phyloP scores from a whole-genome alignment of 1,140 invertebrate species.

The Carposina sasakii region DNA sequence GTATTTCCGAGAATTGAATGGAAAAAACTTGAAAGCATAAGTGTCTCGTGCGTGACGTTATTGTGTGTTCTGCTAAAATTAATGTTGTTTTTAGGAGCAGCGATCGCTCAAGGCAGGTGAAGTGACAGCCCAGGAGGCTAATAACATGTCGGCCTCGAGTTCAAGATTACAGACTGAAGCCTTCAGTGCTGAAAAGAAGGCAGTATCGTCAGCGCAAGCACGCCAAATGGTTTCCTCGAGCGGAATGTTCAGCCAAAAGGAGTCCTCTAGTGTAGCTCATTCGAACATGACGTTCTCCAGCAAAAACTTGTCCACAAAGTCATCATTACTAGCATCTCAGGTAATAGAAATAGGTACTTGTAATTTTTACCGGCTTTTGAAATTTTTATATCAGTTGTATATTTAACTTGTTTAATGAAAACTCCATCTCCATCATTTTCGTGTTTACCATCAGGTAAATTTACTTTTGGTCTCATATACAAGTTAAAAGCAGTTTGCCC shows the following conservation, averaged over 20 bases:
- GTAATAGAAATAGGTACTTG: conserved; percentile 39
- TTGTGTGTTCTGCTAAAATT: too few species aligned
- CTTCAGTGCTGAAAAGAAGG: conserved; percentile 89
- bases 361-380: too few species aligned
- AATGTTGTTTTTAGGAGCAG: conserved; percentile 84
- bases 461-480: too few species aligned
- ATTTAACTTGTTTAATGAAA: too few species aligned
- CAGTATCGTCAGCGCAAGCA: conserved; percentile 87
- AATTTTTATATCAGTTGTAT: too few species aligned
- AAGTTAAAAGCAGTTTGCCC: too few species aligned
- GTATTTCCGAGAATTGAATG: too few species aligned
- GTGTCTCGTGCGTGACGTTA: too few species aligned
- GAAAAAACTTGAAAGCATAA: too few species aligned
- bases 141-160: conserved; percentile 83
- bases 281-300: conserved; percentile 85
- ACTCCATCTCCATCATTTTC: too few species aligned
- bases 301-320: conserved; percentile 81
- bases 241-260: conserved; percentile 85
- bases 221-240: conserved; percentile 85
- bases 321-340: conserved; percentile 76
- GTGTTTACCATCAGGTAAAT: too few species aligned
- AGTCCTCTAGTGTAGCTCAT: conserved; percentile 81
- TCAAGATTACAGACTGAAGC: conserved; percentile 89
- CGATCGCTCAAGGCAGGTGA: conserved; percentile 86
- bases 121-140: conserved; percentile 86